These are phyloP conservation scores for Coracopsis vasa DNA, from an alignment of 2,113 vertebrate genomes.

Conservation along the genomic window DNA sequence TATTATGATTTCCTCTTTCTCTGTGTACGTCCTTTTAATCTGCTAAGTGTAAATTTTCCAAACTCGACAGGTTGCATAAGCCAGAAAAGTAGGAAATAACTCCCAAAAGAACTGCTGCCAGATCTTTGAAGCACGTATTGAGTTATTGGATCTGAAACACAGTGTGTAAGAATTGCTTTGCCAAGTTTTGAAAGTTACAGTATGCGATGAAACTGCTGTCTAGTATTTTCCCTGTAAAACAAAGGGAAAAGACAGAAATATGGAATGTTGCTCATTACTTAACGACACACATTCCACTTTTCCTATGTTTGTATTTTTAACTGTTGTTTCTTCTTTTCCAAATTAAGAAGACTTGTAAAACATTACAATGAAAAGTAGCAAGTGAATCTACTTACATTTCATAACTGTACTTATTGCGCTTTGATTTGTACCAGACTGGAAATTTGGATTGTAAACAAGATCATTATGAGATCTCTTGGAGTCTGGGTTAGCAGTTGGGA, in stretches of 20 bases:
- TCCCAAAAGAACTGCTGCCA: conserved; percentile 15
- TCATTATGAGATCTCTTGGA: not conserved
- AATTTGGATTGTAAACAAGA: not conserved
- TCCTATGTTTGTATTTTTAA: not conserved
- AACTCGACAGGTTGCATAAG: conserved; percentile 10
- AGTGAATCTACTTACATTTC: not conserved
- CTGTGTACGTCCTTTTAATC: conserved; percentile 4
- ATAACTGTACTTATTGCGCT: not conserved
- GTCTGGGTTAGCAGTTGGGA: not conserved
- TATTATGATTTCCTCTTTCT: not conserved
- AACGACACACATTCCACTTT: not conserved
- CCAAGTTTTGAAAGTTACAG: conserved; percentile 51
- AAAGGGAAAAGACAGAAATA: not conserved
- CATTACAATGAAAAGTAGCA: not conserved
- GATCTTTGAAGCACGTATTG: not conserved
- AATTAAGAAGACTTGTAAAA: not conserved
- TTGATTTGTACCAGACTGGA: not conserved
- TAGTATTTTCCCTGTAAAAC: conserved; percentile 5
- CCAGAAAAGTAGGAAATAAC: conserved; percentile 43
- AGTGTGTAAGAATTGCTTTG: not conserved
- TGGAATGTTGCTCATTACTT: not conserved
- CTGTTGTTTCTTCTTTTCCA: not conserved
- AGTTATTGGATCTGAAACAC: conserved; percentile 7
- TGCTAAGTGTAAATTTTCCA: conserved; percentile 38
- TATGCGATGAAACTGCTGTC: conserved; percentile 4